Percentiles rank a stretch among this genome's conserved stretches.
Conservation (phyloP, 2,797 vertebrate species). For the Cirrhinus molitorella region DNA sequence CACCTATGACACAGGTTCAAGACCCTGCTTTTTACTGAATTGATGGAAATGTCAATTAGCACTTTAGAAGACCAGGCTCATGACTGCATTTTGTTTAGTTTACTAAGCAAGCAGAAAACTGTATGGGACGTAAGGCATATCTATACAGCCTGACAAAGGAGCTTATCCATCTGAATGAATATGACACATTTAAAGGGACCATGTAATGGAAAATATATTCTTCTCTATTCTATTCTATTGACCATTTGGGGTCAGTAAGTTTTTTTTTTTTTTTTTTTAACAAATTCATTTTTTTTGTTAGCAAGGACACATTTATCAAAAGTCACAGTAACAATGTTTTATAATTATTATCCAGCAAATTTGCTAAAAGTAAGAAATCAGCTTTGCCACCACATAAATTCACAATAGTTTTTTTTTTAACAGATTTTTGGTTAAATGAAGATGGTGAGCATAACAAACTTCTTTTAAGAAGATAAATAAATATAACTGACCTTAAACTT, state of each 20-base stretch:
- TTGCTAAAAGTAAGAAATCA: no score
- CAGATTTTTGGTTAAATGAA: not conserved
- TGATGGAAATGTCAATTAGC: conserved; percentile 25
- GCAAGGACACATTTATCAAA: not conserved
- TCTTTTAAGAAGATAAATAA: not conserved
- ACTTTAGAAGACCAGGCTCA: conserved; percentile 4
- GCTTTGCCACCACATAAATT: not conserved
- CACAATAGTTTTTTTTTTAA: not conserved
- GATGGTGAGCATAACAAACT: not conserved
- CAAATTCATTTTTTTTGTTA: not conserved
- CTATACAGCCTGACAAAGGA: not conserved
- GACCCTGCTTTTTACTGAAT: conserved; percentile 10
- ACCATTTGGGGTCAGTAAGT: not conserved
- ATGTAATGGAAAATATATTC: not conserved
- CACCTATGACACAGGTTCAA: conserved; percentile 20
- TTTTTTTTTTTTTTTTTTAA: not conserved
- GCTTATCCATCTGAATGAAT: not conserved
- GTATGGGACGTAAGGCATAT: not conserved
- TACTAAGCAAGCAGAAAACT: not conserved
- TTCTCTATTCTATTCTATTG: not conserved
- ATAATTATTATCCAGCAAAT: not conserved
- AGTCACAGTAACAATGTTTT: not conserved
- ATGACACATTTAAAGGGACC: not conserved
- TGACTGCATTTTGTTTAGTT: not conserved
- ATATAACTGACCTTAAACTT: not conserved